Conservation (phyloP, 2,888 invertebrate genomes). For the Panzeria rudis region DNA sequence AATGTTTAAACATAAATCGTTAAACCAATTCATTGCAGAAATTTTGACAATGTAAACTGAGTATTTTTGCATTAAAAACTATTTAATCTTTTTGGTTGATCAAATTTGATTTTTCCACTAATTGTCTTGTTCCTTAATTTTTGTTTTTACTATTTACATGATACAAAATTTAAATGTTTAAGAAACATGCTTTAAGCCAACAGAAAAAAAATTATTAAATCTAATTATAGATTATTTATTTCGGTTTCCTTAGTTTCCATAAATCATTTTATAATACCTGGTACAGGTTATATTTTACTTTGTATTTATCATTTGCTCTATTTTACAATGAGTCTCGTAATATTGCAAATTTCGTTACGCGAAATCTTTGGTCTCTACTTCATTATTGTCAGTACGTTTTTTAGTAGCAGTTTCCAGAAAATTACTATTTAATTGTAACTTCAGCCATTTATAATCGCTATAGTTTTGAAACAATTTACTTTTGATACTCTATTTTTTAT, state of each 20-base stretch:
- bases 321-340: not conserved
- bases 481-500: conserved; percentile 20
- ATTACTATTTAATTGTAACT: conserved; percentile 1
- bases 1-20: no score
- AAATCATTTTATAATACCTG: not conserved
- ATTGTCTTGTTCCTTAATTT: no score
- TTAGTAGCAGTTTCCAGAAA: not conserved
- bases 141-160: no score
- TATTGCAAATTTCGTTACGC: not conserved
- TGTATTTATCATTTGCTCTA: not conserved
- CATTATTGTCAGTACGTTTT: conserved; percentile 31
- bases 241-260: not conserved
- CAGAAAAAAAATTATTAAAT: no score
- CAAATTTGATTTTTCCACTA: no score
- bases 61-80: no score
- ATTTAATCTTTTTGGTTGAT: no score
- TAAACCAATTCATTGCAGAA: no score
- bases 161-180: no score
- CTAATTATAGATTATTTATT: not conserved
- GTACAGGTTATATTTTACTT: not conserved
- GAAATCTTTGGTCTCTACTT: not conserved
- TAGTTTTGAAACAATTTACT: conserved; percentile 6
- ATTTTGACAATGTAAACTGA: no score
- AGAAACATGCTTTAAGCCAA: no score
- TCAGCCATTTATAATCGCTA: not conserved